A percentile compares a stretch with the other conserved stretches of the same genome.
Evolutionary conservation across 2,888 invertebrate genomes (phyloP).

Genomic region (Palloptera scutellata): DNA sequence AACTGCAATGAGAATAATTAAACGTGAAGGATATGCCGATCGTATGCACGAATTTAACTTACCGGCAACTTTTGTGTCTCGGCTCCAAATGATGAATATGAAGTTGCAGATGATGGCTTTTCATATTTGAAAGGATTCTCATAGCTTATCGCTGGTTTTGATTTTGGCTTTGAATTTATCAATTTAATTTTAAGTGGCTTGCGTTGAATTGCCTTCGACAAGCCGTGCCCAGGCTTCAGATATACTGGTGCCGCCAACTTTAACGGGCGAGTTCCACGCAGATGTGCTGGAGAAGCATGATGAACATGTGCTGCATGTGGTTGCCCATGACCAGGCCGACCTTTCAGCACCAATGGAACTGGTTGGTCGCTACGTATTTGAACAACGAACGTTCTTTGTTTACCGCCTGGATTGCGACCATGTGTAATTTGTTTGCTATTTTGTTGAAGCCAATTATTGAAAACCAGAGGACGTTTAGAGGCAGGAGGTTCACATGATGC

Average conservation of each 20-base stretch:
- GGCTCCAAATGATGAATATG: conserved; percentile 42
- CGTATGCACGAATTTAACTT: conserved; percentile 37
- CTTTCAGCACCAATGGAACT: conserved; percentile 58
- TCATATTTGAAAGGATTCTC: conserved; percentile 52
- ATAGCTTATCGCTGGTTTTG: conserved; percentile 57
- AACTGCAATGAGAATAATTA: neutral
- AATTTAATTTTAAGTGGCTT: conserved; percentile 61
- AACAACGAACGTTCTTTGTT: conserved; percentile 58
- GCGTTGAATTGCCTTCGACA: conserved; percentile 39
- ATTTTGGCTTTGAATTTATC: conserved; percentile 50
- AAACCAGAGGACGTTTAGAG: conserved; percentile 51
- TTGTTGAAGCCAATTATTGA: conserved; percentile 54
- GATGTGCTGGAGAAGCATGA: conserved; percentile 37
- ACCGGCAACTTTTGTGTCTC: conserved; percentile 57
- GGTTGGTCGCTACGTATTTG: conserved; percentile 63
- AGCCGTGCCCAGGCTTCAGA: conserved; percentile 43
- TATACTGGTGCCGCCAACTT: conserved; percentile 46
- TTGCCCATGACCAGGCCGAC: conserved; percentile 47
- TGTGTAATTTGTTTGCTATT: conserved; percentile 48
- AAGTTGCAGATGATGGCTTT: conserved; percentile 25
- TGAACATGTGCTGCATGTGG: conserved; percentile 38
- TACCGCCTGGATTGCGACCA: conserved; percentile 42
- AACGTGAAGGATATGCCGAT: too few species aligned
- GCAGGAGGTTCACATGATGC: conserved; percentile 49
- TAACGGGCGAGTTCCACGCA: conserved; percentile 38